A percentile compares a stretch with the other conserved stretches of the same genome.
phyloP scores from a whole-genome alignment of 2,113 vertebrate genomes.

The Agelaius tricolor region DNA sequence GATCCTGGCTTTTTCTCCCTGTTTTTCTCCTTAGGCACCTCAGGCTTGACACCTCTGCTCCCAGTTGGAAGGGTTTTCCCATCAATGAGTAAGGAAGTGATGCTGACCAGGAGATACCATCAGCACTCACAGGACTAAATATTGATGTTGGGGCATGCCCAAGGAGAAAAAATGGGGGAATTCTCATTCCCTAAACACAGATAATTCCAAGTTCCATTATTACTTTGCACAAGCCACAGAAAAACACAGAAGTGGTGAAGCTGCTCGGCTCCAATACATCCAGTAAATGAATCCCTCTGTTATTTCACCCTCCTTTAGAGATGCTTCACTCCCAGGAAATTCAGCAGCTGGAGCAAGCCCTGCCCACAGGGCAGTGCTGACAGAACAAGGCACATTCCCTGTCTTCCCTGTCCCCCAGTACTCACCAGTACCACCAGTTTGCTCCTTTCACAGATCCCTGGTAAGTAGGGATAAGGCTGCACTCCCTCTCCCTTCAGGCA shows the following conservation, averaged over 20 bases:
- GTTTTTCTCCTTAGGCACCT: background rate
- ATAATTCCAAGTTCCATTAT: background rate
- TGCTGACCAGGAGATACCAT: background rate
- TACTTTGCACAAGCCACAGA: background rate
- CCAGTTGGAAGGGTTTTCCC: background rate
- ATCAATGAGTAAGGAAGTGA: background rate
- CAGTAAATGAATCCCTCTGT: background rate
- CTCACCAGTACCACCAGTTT: conserved; percentile 90
- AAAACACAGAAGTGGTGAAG: background rate
- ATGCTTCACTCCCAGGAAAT: background rate
- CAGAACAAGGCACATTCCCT: background rate
- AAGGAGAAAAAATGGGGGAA: background rate
- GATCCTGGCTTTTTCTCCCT: background rate
- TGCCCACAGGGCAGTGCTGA: background rate
- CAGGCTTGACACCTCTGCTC: background rate
- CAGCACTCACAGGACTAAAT: background rate
- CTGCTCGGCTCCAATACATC: background rate
- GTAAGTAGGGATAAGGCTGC: conserved; percentile 88
- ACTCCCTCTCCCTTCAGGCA: conserved; percentile 85
- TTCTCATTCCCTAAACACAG: conserved; percentile 6
- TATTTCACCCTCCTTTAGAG: background rate
- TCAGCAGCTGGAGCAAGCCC: background rate
- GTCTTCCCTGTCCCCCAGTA: background rate
- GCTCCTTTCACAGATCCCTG: conserved; percentile 90
- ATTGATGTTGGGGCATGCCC: background rate